Percentiles rank a stretch among this genome's conserved stretches.
Conservation (phyloP, 2,797 vertebrate genomes). For the Anguilla megastoma region DNA sequence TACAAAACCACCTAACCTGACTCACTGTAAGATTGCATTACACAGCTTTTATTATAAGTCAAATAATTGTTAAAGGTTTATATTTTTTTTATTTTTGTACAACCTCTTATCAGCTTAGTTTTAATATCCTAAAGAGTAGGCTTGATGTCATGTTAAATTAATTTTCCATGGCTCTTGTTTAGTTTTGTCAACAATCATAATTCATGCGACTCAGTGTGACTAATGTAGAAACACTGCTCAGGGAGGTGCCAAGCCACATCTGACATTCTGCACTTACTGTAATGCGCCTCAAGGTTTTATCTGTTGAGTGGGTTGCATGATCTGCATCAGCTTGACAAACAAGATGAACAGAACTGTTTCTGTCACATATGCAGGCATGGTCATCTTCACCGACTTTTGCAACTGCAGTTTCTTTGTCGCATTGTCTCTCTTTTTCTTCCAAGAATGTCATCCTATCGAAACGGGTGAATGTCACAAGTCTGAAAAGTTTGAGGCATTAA, state of each 20-base stretch:
- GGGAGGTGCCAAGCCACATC: background rate
- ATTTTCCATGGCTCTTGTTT: background rate
- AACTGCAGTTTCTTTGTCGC: background rate
- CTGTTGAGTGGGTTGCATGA: background rate
- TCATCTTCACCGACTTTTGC: background rate
- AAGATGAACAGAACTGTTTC: background rate
- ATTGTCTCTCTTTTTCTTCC: background rate
- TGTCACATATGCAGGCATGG: background rate
- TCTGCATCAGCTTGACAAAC: background rate
- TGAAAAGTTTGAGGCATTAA: background rate
- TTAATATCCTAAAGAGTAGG: background rate
- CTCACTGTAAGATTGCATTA: background rate
- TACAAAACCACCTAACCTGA: background rate
- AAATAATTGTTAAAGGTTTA: background rate
- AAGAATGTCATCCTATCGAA: background rate
- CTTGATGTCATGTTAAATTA: background rate
- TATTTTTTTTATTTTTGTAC: background rate
- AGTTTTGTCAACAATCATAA: background rate
- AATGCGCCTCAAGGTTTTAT: background rate
- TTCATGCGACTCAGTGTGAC: background rate
- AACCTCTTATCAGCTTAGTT: background rate
- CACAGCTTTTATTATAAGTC: background rate
- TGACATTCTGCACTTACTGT: background rate
- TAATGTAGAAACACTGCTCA: background rate
- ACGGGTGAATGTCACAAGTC: background rate